Evolutionary conservation across 2,797 vertebrate genomes (phyloP).

Genomic region (Gymnocypris eckloni): DNA sequence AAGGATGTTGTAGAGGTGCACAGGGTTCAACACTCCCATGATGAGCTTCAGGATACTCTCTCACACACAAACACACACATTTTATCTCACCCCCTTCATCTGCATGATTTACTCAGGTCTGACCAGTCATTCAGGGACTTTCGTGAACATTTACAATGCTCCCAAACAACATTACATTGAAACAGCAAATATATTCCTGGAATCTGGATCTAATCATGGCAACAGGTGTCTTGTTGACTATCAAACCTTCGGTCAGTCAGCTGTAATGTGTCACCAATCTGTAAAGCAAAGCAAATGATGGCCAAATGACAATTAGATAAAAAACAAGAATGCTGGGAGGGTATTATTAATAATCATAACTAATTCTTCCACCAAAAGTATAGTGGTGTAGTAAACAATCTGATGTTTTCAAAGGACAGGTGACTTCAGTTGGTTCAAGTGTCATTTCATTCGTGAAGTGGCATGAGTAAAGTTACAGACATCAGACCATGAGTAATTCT

Average conservation of each 20-base stretch:
- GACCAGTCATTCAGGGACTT: conserved; percentile 75
- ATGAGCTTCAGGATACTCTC: conserved; percentile 78
- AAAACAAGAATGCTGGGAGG: not conserved
- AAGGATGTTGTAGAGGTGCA: conserved; percentile 80
- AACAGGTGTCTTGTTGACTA: not conserved
- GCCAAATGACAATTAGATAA: not conserved
- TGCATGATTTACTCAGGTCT: conserved; percentile 71
- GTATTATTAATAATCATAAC: not conserved
- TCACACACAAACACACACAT: not conserved
- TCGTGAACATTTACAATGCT: conserved; percentile 75
- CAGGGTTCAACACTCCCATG: conserved; percentile 87
- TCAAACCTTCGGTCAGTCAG: not conserved
- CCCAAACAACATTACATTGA: conserved; percentile 72
- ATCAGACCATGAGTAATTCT: not conserved
- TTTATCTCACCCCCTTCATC: not conserved
- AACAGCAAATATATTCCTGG: conserved; percentile 57
- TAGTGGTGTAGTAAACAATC: conserved; percentile 57
- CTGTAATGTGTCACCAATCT: not conserved
- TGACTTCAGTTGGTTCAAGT: not conserved
- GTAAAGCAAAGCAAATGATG: not conserved
- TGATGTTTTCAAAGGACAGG: conserved; percentile 46
- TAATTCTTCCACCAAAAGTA: not conserved
- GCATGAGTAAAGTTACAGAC: not conserved
- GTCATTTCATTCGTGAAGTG: not conserved
- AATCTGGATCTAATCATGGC: conserved; percentile 16